Percentiles rank a stretch among this genome's conserved stretches.
Evolutionary conservation across 2,888 invertebrate genomes (phyloP).

Genomic region (Melanophora roralis): DNA sequence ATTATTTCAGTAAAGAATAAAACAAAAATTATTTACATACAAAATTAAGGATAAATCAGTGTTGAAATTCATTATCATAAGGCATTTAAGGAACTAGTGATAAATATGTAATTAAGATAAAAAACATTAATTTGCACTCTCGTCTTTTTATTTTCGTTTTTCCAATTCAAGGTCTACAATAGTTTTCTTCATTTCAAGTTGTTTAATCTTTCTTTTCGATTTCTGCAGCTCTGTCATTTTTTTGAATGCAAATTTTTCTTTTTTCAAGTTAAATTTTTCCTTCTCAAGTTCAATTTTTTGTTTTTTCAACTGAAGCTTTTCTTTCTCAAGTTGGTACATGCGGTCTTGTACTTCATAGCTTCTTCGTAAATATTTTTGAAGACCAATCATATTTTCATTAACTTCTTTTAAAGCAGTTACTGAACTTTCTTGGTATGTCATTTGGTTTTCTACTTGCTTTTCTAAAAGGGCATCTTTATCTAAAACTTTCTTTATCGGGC

Average conservation of each 20-base stretch:
- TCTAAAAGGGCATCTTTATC: neutral
- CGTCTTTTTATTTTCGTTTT: too few species aligned
- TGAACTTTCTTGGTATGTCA: neutral
- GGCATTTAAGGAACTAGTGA: too few species aligned
- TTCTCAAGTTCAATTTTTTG: neutral
- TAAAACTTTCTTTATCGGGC: neutral
- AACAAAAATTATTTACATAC: too few species aligned
- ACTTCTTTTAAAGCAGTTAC: neutral
- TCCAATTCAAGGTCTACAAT: neutral
- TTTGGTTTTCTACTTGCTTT: slow-evolving; percentile 25
- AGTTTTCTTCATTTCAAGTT: neutral
- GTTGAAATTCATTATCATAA: too few species aligned
- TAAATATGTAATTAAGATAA: too few species aligned
- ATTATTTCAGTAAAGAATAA: too few species aligned
- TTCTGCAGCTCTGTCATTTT: too few species aligned
- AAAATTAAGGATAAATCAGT: too few species aligned
- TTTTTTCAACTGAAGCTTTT: slow-evolving; percentile 1
- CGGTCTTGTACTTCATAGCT: too few species aligned
- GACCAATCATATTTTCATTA: neutral
- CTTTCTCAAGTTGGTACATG: too few species aligned
- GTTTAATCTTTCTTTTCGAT: neutral
- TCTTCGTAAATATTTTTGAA: too few species aligned
- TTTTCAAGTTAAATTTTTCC: neutral
- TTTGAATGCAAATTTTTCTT: slow-evolving; percentile 5
- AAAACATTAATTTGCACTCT: too few species aligned